A percentile compares a stretch with the other conserved stretches of the same genome.
These are phyloP conservation scores for Indicator indicator DNA, from an alignment of 2,113 vertebrate species.

Conservation along the genomic window DNA sequence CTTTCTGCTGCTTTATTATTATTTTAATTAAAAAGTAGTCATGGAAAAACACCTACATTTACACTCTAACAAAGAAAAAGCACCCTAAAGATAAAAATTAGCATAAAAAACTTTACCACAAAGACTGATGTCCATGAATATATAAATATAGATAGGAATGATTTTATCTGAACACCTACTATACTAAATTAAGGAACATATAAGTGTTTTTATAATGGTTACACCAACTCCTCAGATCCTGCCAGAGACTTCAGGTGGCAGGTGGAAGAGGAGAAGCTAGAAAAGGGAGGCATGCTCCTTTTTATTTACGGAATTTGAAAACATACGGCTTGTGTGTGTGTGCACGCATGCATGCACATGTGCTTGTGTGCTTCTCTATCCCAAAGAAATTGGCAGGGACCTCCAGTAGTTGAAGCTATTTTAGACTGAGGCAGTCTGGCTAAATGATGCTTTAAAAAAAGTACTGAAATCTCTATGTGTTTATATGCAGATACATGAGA, in stretches of 20 bases:
- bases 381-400: neutral
- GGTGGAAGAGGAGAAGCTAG: neutral
- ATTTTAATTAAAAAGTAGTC: neutral
- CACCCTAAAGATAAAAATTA: neutral
- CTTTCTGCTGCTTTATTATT: neutral
- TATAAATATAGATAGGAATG: neutral
- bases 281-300: neutral
- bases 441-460: neutral
- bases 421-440: neutral
- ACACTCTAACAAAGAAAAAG: neutral
- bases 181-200: neutral
- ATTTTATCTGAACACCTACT: neutral
- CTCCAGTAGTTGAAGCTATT: neutral
- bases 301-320: neutral
- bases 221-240: neutral
- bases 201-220: neutral
- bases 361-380: neutral
- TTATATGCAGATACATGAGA: neutral
- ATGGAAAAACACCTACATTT: neutral
- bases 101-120: neutral
- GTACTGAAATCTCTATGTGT: neutral
- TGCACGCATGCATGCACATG: accelerated
- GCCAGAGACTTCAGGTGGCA: neutral
- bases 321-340: accelerated
- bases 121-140: neutral